A percentile compares a stretch with the other conserved stretches of the same genome.
These are phyloP conservation scores for Hyla sarda DNA, from an alignment of 2,113 vertebrate species.

Conservation along the genomic window DNA sequence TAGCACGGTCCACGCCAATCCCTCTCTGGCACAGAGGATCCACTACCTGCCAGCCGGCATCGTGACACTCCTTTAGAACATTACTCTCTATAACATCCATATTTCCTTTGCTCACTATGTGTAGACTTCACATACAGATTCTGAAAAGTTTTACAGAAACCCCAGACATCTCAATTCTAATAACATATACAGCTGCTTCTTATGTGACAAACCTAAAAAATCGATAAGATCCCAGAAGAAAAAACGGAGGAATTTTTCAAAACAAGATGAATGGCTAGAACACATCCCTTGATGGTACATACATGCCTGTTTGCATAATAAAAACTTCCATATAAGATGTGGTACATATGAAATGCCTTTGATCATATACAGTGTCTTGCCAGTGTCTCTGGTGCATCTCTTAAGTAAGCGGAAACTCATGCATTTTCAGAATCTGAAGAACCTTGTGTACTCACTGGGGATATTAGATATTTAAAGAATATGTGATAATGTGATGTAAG, in stretches of 20 bases:
- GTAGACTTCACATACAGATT: not conserved
- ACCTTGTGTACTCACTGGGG: not conserved
- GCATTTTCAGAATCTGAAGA: not conserved
- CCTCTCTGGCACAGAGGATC: too few relatives aligned
- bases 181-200: not conserved
- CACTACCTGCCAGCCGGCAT: too few relatives aligned
- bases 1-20: too few relatives aligned
- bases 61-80: too few relatives aligned
- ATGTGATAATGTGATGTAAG: not conserved
- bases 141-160: not conserved
- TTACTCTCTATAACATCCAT: too few relatives aligned
- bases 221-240: not conserved
- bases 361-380: conserved; percentile 1
- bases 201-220: not conserved
- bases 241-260: not conserved
- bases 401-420: not conserved
- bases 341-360: conserved; percentile 7
- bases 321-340: not conserved
- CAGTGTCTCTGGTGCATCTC: conserved; percentile 12
- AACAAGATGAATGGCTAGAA: not conserved
- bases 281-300: not conserved
- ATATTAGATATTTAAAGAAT: not conserved
- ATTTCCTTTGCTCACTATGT: too few relatives aligned
- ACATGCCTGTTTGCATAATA: not conserved
- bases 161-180: not conserved